Percentiles rank a stretch among this genome's conserved stretches.
phyloP scores from a whole-genome alignment of 1,140 invertebrate genomes.

The Geopemphigus sp. region DNA sequence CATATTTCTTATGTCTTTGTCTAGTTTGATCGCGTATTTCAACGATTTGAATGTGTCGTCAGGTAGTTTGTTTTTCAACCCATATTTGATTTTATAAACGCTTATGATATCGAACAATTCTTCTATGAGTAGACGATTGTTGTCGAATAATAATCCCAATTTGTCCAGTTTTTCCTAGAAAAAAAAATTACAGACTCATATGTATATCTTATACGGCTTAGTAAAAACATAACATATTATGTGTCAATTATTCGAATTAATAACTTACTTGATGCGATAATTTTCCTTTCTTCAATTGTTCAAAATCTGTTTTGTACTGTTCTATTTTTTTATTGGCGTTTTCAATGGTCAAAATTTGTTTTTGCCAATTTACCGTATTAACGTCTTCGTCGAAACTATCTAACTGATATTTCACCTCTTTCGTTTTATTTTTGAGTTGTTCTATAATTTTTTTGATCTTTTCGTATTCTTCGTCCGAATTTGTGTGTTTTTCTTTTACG shows the following conservation, averaged over 20 bases:
- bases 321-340: background rate
- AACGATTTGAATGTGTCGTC: background rate
- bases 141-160: background rate
- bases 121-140: background rate
- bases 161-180: slow-evolving; percentile 19
- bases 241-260: no score
- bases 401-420: background rate
- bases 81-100: background rate
- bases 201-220: no score
- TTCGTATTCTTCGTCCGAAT: background rate
- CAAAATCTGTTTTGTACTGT: slow-evolving; percentile 1
- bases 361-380: background rate
- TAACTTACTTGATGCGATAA: background rate
- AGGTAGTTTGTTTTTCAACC: slow-evolving; percentile 7
- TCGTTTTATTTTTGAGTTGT: background rate
- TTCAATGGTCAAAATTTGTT: background rate
- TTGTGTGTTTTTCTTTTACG: background rate
- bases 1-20: background rate
- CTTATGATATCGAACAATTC: slow-evolving; percentile 10
- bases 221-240: no score
- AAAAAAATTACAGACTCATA: background rate
- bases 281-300: slow-evolving; percentile 30
- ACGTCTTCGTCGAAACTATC: background rate
- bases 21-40: slow-evolving; percentile 18
- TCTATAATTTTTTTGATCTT: background rate